A percentile compares a stretch with the other conserved stretches of the same genome.
These are phyloP conservation scores for Drosophila algonquin DNA, from an alignment of 2,888 invertebrate species.

Conservation along the genomic window DNA sequence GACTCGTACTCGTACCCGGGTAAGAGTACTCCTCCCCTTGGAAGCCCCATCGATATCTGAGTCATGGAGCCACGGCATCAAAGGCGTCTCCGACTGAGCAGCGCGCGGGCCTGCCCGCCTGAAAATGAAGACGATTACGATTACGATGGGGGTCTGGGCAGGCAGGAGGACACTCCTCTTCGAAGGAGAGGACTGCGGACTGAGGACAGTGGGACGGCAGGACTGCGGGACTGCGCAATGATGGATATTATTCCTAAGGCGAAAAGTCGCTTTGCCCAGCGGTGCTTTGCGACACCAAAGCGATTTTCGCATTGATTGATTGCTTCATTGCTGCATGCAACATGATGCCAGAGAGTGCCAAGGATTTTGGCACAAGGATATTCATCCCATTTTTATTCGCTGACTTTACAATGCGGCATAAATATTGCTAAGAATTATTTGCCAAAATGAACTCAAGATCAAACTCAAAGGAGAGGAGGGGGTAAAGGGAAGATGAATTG, in stretches of 20 bases:
- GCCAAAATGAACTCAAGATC: conserved; percentile 9
- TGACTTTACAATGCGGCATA: conserved; percentile 50
- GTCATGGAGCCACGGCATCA: conserved; percentile 72
- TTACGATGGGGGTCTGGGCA: conserved; percentile 22
- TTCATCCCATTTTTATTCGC: conserved; percentile 15
- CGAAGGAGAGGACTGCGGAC: too few species aligned
- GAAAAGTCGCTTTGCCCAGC: conserved; percentile 79
- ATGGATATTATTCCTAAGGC: conserved; percentile 80
- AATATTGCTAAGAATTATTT: conserved; percentile 41
- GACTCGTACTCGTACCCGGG: conserved; percentile 44
- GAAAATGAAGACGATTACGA: conserved; percentile 79
- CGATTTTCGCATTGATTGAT: conserved; percentile 76
- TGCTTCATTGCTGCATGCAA: conserved; percentile 72
- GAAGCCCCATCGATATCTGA: conserved; percentile 57
- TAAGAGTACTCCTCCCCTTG: conserved; percentile 20
- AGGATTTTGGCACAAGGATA: conserved; percentile 68
- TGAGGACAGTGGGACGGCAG: background rate
- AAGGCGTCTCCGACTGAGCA: conserved; percentile 77
- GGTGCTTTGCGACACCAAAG: conserved; percentile 80
- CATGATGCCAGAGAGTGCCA: conserved; percentile 46
- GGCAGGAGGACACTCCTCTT: too few species aligned
- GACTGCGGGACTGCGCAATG: conserved; percentile 65
- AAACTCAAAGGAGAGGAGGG: background rate
- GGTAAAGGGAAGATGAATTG: background rate
- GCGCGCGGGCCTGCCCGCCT: conserved; percentile 53